phyloP scores from a whole-genome alignment of 2,797 vertebrate species.

The Molossus molossus region DNA sequence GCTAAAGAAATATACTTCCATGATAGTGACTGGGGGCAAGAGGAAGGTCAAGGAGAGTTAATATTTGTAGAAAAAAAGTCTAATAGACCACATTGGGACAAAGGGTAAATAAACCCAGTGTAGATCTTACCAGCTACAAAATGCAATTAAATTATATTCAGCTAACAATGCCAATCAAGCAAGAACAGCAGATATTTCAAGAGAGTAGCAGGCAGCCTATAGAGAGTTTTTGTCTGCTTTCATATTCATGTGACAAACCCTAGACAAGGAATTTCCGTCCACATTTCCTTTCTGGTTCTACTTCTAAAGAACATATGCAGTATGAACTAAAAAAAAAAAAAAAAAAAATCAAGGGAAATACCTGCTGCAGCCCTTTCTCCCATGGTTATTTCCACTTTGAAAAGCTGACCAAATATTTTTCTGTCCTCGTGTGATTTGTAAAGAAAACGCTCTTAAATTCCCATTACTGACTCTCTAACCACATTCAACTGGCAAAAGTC shows the following conservation, averaged over 20 bases:
- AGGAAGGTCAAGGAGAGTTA: background rate
- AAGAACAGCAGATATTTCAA: conserved; percentile 14
- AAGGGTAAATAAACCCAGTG: conserved; percentile 28
- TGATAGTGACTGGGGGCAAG: background rate
- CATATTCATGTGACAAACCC: conserved; percentile 68
- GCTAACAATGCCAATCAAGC: conserved; percentile 36
- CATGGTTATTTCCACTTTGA: conserved; percentile 58
- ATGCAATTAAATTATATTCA: conserved; percentile 46
- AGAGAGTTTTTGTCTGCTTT: conserved; percentile 59
- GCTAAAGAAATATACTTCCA: background rate
- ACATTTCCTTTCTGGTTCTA: conserved; percentile 79
- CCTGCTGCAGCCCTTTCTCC: conserved; percentile 58
- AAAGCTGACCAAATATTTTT: conserved; percentile 81
- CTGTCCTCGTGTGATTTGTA: conserved; percentile 74
- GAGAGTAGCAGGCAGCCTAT: background rate
- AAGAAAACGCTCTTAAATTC: conserved; percentile 69
- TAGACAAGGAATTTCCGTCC: conserved; percentile 64
- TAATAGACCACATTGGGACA: background rate
- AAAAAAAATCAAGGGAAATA: conserved; percentile 70
- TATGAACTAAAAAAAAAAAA: conserved; percentile 9
- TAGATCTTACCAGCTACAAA: conserved; percentile 62
- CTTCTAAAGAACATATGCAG: conserved; percentile 71
- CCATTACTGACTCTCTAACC: conserved; percentile 60
- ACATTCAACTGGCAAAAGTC: conserved; percentile 55
- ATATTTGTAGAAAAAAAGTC: conserved; percentile 21